These are phyloP conservation scores for Leucoma salicis DNA, from an alignment of 2,888 invertebrate species.

Conservation along the genomic window DNA sequence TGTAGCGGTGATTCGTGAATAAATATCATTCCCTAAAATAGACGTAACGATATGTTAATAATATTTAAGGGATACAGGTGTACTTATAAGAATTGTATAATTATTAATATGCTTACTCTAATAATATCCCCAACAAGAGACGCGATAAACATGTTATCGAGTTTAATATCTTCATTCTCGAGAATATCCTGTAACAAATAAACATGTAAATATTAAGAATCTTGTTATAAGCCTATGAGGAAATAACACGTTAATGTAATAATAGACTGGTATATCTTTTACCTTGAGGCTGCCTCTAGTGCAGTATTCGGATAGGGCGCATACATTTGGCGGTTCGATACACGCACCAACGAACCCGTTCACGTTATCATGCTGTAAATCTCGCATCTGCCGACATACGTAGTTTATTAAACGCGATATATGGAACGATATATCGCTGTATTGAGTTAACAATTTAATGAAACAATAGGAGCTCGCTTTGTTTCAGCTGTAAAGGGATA, in stretches of 20 bases:
- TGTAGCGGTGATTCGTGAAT: slow-evolving; percentile 93
- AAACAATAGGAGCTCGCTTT: slow-evolving; percentile 1
- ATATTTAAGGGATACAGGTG: not conserved
- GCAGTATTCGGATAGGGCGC: slow-evolving; percentile 94
- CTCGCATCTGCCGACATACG: slow-evolving; percentile 86
- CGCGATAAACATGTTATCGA: slow-evolving; percentile 98
- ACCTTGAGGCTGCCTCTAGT: slow-evolving; percentile 95
- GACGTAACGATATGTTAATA: not conserved
- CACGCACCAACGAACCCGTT: slow-evolving; percentile 96
- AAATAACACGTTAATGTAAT: slow-evolving; percentile 5
- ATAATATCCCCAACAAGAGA: slow-evolving; percentile 97
- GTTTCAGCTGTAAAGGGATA: not conserved
- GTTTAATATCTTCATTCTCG: slow-evolving; percentile 96
- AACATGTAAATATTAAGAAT: slow-evolving; percentile 3
- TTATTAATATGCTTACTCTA: slow-evolving; percentile 84
- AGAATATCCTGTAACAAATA: slow-evolving; percentile 88
- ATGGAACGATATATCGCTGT: slow-evolving; percentile 12
- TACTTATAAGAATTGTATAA: not conserved
- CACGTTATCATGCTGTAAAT: slow-evolving; percentile 94
- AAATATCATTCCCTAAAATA: slow-evolving; percentile 91
- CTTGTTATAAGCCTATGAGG: slow-evolving; percentile 1
- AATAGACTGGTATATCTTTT: slow-evolving; percentile 29
- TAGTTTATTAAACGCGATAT: slow-evolving; percentile 22
- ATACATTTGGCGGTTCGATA: slow-evolving; percentile 94
- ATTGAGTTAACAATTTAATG: slow-evolving; percentile 1